phyloP scores from a whole-genome alignment of 2,113 vertebrate genomes.

The Hemiprocne comata region DNA sequence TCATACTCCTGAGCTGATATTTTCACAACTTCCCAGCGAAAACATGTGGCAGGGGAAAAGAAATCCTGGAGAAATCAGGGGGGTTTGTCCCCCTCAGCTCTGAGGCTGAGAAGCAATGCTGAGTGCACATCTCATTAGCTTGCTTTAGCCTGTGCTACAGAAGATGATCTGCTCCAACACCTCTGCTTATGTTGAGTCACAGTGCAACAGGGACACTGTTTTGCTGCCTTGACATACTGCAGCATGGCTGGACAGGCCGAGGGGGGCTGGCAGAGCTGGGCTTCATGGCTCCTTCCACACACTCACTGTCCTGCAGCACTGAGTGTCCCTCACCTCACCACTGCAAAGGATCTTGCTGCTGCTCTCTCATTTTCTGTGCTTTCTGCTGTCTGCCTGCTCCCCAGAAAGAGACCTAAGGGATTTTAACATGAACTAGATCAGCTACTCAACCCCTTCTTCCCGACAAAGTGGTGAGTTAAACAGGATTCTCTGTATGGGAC shows the following conservation, averaged over 20 bases:
- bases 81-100: neutral
- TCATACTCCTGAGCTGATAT: neutral
- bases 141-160: neutral
- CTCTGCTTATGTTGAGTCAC: neutral
- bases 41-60: neutral
- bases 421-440: neutral
- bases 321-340: neutral
- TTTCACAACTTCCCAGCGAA: neutral
- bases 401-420: neutral
- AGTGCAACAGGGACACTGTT: neutral
- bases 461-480: neutral
- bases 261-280: neutral
- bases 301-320: neutral
- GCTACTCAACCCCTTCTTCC: neutral
- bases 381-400: neutral
- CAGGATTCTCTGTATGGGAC: neutral
- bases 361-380: neutral
- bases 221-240: neutral
- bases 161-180: neutral
- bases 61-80: neutral
- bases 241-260: too few relatives aligned
- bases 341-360: neutral
- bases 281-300: neutral
- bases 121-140: neutral
- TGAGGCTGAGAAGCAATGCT: neutral